Evolutionary conservation across 2,113 vertebrate genomes (phyloP).

Genomic region (Oenanthe melanoleuca): DNA sequence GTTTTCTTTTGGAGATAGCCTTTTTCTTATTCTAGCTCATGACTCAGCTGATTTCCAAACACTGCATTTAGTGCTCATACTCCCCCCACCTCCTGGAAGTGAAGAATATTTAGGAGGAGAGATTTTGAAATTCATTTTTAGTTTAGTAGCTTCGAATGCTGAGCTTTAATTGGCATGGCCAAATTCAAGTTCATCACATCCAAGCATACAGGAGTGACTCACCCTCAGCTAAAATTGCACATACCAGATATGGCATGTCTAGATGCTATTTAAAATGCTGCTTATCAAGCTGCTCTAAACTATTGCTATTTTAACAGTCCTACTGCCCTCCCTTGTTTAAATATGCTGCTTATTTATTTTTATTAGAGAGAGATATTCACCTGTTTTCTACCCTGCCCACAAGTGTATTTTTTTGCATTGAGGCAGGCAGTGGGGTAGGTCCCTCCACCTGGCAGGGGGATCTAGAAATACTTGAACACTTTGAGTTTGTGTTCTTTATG

Average conservation of each 20-base stretch:
- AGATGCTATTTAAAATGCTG: not conserved
- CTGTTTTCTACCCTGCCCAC: not conserved
- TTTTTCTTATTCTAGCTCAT: not conserved
- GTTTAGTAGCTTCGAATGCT: not conserved
- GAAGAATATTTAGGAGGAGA: not conserved
- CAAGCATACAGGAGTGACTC: not conserved
- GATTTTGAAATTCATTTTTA: not conserved
- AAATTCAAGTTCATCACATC: not conserved
- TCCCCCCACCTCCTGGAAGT: not conserved
- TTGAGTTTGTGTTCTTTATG: not conserved
- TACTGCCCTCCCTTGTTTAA: not conserved
- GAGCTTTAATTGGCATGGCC: slow-evolving; percentile 30
- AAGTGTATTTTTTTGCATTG: not conserved
- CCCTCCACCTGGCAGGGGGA: not conserved
- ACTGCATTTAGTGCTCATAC: not conserved
- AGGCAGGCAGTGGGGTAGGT: not conserved
- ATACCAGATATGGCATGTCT: not conserved
- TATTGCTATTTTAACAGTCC: not conserved
- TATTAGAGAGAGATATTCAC: not conserved
- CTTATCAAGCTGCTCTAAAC: not conserved
- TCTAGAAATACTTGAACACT: not conserved
- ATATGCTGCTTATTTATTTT: not conserved
- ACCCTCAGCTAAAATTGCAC: not conserved
- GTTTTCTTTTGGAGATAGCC: not conserved
- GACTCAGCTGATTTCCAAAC: slow-evolving; percentile 43